Base-by-base conservation (phyloP, 2,888 invertebrate species). In the Leucoma salicis region DNA sequence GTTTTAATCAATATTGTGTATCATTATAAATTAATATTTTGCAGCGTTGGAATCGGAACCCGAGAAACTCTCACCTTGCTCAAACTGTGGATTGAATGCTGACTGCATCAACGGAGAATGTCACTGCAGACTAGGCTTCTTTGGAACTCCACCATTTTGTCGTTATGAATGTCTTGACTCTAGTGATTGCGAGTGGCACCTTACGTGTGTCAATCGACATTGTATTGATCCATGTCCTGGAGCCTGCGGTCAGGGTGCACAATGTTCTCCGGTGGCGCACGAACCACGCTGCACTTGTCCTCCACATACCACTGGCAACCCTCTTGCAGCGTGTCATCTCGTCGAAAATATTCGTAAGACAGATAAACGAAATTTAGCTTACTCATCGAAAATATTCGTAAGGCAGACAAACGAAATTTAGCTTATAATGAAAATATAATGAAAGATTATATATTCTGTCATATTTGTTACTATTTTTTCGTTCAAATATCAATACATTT, bases 151-250 rank as follows among this genome's bases (percentile, higher is more conserved):
- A 32, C 95, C 94, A 60, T 93, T 92, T 56, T 95, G 95, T 72
- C 91, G 93, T 53, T 93, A 94, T 18, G 95, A 95, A 77, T 95
- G 95, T 79, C 79, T 92, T 3, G 80, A 93, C 44, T 94, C 94
- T 66, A 92, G 92, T 14, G 95, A 95, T 65, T 95, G 95, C 72
- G 86, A 92, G 13, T 92, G 93, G 53, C 92, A 92, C 59, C 91
- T 91, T 49, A 93, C 94, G 27, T 95, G 95, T 57, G 83, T 93
- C 32, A 92, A 92, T 62, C 92, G 92, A 66, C 94, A 92, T 74
- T 95, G 95, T 68, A 82, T 91, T 47, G 93, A 95, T 70, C 95
- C 95, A 3, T 95, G 95, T 65, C 93, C 93, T 0, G 94, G 94
- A 49, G 93, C 93, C 15, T 95, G 95, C 70, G 95, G 95, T 13